Percentiles rank a stretch among this genome's conserved stretches.
Conservation (phyloP, 1,140 invertebrate genomes). For the Drosophila elegans region DNA sequence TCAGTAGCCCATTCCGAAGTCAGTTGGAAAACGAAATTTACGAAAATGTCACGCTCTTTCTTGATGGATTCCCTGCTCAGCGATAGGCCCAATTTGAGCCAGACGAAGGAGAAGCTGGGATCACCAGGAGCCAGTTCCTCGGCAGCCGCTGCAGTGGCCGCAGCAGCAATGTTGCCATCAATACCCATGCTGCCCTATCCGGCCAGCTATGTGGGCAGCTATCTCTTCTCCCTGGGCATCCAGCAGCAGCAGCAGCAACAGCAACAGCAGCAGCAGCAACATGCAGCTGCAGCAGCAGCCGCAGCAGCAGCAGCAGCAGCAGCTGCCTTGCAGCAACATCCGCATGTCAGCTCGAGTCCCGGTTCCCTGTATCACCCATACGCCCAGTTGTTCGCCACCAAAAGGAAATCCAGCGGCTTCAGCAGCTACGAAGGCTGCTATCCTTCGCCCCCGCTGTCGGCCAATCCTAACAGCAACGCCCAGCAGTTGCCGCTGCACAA, state of each 20-base stretch:
- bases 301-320: slow-evolving; percentile 16
- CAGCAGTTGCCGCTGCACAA: slow-evolving; percentile 51
- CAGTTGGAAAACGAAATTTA: slow-evolving; percentile 1
- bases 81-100: slow-evolving; percentile 86
- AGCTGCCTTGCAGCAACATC: slow-evolving; percentile 52
- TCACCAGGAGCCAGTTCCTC: slow-evolving; percentile 50
- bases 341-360: slow-evolving; percentile 41
- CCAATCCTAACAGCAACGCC: slow-evolving; percentile 43
- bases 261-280: slow-evolving; percentile 31
- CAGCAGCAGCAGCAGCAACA: slow-evolving; percentile 86
- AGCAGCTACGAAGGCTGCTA: slow-evolving; percentile 65
- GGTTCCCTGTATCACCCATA: slow-evolving; percentile 74
- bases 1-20: slow-evolving; percentile 21
- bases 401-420: slow-evolving; percentile 64
- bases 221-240: slow-evolving; percentile 87
- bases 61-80: slow-evolving; percentile 90
- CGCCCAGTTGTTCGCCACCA: slow-evolving; percentile 64
- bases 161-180: slow-evolving; percentile 84
- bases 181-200: slow-evolving; percentile 87
- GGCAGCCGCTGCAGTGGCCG: slow-evolving; percentile 81
- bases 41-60: slow-evolving; percentile 90
- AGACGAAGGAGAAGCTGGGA: slow-evolving; percentile 83
- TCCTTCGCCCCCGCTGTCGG: slow-evolving; percentile 84
- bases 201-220: slow-evolving; percentile 87
- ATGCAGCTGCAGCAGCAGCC: slow-evolving; percentile 82